Percentiles rank a stretch among this genome's conserved stretches.
These are phyloP conservation scores for Aricia artaxerxes DNA, from an alignment of 2,888 invertebrate genomes.

Conservation along the genomic window DNA sequence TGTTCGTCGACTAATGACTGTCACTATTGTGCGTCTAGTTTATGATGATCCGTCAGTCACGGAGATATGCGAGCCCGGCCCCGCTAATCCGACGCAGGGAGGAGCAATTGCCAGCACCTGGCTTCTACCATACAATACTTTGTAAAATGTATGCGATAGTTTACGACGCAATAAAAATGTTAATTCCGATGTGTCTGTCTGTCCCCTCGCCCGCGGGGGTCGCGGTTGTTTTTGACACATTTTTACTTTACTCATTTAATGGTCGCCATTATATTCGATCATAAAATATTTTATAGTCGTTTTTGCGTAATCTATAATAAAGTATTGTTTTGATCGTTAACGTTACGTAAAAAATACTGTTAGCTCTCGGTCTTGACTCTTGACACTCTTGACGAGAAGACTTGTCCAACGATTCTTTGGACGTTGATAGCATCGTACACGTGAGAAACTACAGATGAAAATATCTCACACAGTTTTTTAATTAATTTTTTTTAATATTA, in stretches of 20 bases:
- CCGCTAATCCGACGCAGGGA: neutral
- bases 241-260: neutral
- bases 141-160: neutral
- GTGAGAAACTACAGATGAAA: neutral
- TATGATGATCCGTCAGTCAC: conserved; percentile 1
- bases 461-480: neutral
- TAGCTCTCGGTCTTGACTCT: neutral
- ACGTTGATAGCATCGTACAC: neutral
- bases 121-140: neutral
- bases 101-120: neutral
- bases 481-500: too few species aligned
- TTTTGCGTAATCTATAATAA: conserved; percentile 12
- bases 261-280: neutral
- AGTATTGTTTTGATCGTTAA: neutral
- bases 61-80: neutral
- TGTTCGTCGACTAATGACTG: neutral
- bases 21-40: neutral
- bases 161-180: neutral
- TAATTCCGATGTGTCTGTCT: neutral
- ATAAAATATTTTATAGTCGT: conserved; percentile 26
- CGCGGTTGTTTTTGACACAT: conserved; percentile 9
- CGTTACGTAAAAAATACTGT: neutral
- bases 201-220: neutral
- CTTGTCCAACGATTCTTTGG: neutral
- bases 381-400: neutral